Evolutionary conservation across 1,140 invertebrate genomes (phyloP).

Genomic region (Leguminivora glycinivorella): DNA sequence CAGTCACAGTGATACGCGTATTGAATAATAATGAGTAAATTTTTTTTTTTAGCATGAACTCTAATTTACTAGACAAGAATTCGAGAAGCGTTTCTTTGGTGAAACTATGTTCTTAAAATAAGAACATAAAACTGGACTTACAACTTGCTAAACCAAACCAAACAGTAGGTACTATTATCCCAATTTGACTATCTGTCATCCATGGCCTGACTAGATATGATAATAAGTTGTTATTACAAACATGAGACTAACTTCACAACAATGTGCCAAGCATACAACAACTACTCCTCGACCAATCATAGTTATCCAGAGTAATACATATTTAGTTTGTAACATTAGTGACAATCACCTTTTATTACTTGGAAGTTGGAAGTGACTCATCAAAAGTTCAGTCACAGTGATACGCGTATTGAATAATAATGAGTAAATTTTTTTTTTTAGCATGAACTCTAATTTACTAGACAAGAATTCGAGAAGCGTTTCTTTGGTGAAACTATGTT

Average conservation of each 20-base stretch:
- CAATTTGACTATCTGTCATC: too few species aligned
- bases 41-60: neutral
- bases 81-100: too few species aligned
- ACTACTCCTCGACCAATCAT: neutral
- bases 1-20: neutral
- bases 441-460: too few species aligned
- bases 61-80: too few species aligned
- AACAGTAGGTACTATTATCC: too few species aligned
- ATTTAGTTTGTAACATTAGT: neutral
- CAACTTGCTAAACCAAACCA: neutral
- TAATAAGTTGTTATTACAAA: conserved; percentile 2
- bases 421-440: neutral
- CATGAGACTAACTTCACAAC: conserved; percentile 6
- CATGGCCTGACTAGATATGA: neutral
- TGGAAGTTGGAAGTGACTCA: neutral
- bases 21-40: neutral
- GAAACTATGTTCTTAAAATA: too few species aligned
- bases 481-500: too few species aligned
- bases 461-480: too few species aligned
- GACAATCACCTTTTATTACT: neutral
- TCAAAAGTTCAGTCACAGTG: neutral
- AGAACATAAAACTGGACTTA: neutral
- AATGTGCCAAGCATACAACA: neutral
- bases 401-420: neutral
- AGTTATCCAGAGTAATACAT: neutral